Evolutionary conservation across 2,888 invertebrate genomes (phyloP).

Genomic region (Cephus runcator): DNA sequence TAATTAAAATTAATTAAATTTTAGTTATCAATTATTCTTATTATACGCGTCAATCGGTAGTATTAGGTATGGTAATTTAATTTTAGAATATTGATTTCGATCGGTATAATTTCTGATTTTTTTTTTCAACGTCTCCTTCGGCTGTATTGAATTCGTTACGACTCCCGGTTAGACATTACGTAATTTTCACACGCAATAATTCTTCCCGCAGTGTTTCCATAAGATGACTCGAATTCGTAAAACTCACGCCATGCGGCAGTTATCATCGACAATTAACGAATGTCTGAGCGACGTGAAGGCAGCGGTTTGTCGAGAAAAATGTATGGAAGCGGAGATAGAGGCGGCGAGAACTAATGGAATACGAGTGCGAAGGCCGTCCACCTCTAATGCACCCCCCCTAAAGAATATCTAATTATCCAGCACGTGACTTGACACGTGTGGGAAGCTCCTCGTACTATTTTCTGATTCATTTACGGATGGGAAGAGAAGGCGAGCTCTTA

Average conservation of each 20-base stretch:
- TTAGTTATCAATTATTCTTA: neutral
- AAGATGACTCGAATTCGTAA: slow-evolving; percentile 34
- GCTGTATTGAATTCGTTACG: neutral
- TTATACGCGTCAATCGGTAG: neutral
- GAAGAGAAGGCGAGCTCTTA: slow-evolving; percentile 21
- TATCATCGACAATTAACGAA: slow-evolving; percentile 52
- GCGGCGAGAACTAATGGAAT: slow-evolving; percentile 6
- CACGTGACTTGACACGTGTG: slow-evolving; percentile 64
- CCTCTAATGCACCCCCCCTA: slow-evolving; percentile 51
- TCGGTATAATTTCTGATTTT: neutral
- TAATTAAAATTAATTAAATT: neutral
- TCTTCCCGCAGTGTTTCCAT: neutral
- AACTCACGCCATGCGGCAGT: slow-evolving; percentile 54
- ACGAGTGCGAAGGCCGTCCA: slow-evolving; percentile 20
- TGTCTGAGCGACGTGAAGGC: slow-evolving; percentile 18
- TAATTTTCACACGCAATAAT: neutral
- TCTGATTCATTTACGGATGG: slow-evolving; percentile 57
- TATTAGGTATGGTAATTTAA: neutral
- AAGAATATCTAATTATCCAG: slow-evolving; percentile 65
- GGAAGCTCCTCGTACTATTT: slow-evolving; percentile 61
- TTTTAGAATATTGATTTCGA: neutral
- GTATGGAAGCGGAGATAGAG: neutral
- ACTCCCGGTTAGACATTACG: neutral
- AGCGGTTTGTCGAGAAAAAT: slow-evolving; percentile 11
- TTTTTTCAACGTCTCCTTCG: neutral